Evolutionary conservation across 2,797 vertebrate species (phyloP).

Genomic region (Potorous gilbertii): DNA sequence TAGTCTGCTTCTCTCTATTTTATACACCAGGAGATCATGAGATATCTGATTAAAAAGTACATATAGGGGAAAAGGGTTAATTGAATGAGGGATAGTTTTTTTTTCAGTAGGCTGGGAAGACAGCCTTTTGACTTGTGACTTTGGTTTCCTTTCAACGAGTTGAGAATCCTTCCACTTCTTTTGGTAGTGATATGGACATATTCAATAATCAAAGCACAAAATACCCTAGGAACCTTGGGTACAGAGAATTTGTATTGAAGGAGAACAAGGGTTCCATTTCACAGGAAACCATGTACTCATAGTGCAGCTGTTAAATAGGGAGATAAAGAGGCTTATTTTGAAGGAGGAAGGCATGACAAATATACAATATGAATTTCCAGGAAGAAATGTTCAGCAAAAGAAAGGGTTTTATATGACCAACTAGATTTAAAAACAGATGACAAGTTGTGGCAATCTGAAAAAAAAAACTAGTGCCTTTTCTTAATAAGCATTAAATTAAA

Average conservation of each 20-base stretch:
- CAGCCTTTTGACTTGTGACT: not conserved
- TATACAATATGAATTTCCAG: not conserved
- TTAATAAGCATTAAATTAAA: not conserved
- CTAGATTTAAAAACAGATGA: not conserved
- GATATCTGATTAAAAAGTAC: not conserved
- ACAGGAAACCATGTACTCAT: not conserved
- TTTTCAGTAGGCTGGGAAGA: not conserved
- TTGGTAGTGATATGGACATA: not conserved
- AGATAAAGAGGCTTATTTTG: not conserved
- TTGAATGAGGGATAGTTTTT: not conserved
- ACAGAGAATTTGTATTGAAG: not conserved
- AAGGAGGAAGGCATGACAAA: not conserved
- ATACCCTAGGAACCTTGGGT: not conserved
- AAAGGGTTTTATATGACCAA: not conserved
- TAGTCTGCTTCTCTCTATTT: not conserved
- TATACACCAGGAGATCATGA: not conserved
- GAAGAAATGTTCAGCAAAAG: not conserved
- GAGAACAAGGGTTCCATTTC: not conserved
- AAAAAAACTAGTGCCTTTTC: not conserved
- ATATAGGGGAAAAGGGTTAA: not conserved
- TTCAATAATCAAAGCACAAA: not conserved
- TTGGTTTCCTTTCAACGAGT: not conserved
- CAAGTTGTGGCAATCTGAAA: not conserved
- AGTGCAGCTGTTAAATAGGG: not conserved
- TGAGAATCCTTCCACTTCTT: not conserved